Base-by-base conservation (phyloP, 2,888 invertebrate species). In the Drosophila prolongata region DNA sequence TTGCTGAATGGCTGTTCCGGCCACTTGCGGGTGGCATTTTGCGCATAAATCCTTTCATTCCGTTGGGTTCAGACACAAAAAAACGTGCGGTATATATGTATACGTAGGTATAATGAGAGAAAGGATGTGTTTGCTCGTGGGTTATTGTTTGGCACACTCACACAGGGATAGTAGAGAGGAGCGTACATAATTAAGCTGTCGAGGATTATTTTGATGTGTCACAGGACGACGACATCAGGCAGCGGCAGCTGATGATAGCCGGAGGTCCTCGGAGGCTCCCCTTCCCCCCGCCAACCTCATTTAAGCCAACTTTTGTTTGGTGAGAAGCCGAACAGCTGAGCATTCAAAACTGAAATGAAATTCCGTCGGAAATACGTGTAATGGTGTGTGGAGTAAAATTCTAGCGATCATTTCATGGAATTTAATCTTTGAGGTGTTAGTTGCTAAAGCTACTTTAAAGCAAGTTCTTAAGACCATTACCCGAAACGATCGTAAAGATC, bases 101-200 rank as follows among this genome's bases (percentile, higher is more conserved):
- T 44, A 8, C 19, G 43, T 19, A 10, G 10, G 47, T 27, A 42
- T 67, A 61, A 69, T 69, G 53, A 49, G 56, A 74, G 65, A 60
- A 74, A 78, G 74, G 74, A 76, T 82, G 75, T 79, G 71, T 73
- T 72, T 72, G 66, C 74, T 73, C 54, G 42, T 58, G 72, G 71
- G 71, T 73, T 71, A 71, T 71, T 71, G 71, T 71, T 73, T 49
- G 56, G 47, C 47, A 37, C 55, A 42, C 47, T n/a, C 66, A 54
- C 66, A 64, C 50, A 11, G 50, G 43, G 71, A 74, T 78, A 84
- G 81, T 1, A 84, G 83, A 80, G 81, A 87, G 84, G 76, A 87
- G 87, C 71, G 83, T 81, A 83, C 90, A 90, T 90, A 90, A 90
- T 90, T 90, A 90, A 90, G 90, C 90, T 90, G 90, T 90, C 87